Evolutionary conservation across 2,888 invertebrate genomes (phyloP).

Genomic region (Cetonia aurata): DNA sequence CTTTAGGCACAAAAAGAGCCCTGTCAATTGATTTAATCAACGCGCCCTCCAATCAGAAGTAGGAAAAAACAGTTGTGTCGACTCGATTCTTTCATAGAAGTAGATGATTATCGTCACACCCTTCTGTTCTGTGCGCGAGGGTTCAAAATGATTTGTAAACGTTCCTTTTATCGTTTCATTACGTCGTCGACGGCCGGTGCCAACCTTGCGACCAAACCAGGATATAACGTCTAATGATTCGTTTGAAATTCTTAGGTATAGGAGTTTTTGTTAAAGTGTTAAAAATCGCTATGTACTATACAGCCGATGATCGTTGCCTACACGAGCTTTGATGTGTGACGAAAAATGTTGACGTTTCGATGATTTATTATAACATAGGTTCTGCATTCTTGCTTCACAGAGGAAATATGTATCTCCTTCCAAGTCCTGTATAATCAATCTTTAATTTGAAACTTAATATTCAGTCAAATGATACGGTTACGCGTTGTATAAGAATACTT

Average conservation of each 20-base stretch:
- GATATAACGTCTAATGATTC: constrained; percentile 13
- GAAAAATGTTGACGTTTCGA: constrained; percentile 53
- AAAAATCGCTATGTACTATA: constrained; percentile 5
- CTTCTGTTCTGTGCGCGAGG: constrained; percentile 19
- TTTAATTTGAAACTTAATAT: constrained; percentile 29
- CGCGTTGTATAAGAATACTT: no score
- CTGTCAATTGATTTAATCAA: constrained; percentile 61
- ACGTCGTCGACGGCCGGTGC: not conserved
- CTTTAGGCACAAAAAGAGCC: constrained; percentile 58
- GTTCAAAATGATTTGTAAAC: constrained; percentile 36
- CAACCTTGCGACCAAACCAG: not conserved
- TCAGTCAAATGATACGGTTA: not conserved
- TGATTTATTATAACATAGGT: constrained; percentile 51
- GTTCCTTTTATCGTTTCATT: constrained; percentile 14
- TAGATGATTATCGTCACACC: constrained; percentile 34
- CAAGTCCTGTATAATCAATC: constrained; percentile 39
- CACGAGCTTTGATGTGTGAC: constrained; percentile 49
- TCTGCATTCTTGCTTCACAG: constrained; percentile 25
- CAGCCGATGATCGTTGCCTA: not conserved
- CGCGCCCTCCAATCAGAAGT: constrained; percentile 49
- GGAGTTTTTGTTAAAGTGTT: not conserved
- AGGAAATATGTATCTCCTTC: constrained; percentile 37
- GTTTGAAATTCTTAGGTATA: not conserved
- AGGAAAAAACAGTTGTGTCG: constrained; percentile 30
- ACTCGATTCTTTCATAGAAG: constrained; percentile 19